Conservation (phyloP, 2,113 vertebrate genomes). For the zebrafish (Danio rerio) region GRCz12tu NC_133187.1:43944501-43945000, state of each 20-base stretch:
- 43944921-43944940: slow-evolving; percentile 22
- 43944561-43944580: background rate
- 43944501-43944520: background rate
- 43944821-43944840: slow-evolving; percentile 29
- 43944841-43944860: slow-evolving; percentile 5
- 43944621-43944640: background rate
- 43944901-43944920: slow-evolving; percentile 40
- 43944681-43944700: background rate
- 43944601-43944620: background rate
- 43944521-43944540: background rate
- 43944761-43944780: slow-evolving; percentile 56
- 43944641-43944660: slow-evolving; percentile 2
- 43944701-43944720: slow-evolving; percentile 4
- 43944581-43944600: background rate
- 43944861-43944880: slow-evolving; percentile 24
- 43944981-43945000: background rate
- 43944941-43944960: background rate
- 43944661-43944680: background rate
- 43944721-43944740: slow-evolving; percentile 43
- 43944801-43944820: slow-evolving; percentile 52
- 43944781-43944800: slow-evolving; percentile 47
- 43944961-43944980: background rate
- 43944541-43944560: too few relatives aligned
- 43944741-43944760: slow-evolving; percentile 33
- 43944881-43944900: slow-evolving; percentile 35